Evolutionary conservation across 2,113 vertebrate genomes (phyloP).

Genomic region (Elephantulus edwardii): DNA sequence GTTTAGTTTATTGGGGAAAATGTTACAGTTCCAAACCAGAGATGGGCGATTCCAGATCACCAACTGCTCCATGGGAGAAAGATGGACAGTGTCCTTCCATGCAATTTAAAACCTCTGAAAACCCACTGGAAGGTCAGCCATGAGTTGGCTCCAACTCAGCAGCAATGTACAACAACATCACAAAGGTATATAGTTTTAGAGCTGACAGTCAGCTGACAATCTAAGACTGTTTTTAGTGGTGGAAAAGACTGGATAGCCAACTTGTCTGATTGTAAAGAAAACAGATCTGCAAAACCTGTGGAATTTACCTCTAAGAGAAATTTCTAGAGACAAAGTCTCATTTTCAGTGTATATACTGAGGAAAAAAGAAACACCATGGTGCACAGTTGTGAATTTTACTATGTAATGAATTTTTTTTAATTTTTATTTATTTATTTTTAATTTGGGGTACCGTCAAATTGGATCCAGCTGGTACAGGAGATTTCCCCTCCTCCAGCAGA

Average conservation of each 20-base stretch:
- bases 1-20: not conserved
- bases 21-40: no score
- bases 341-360: not conserved
- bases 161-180: no score
- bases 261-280: conserved; percentile 17
- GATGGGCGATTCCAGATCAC: no score
- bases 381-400: not conserved
- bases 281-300: not conserved
- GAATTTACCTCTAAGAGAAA: conserved; percentile 25
- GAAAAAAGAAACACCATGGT: not conserved
- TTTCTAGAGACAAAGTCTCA: not conserved
- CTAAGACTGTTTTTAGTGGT: conserved; percentile 2
- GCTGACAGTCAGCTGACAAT: not conserved
- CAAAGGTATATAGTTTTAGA: conserved; percentile 6
- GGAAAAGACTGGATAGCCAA: not conserved
- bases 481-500: no score
- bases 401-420: no score
- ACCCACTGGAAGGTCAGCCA: no score
- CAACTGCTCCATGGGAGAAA: no score
- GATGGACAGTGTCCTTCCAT: no score
- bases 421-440: no score
- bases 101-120: no score
- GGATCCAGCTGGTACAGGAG: no score
- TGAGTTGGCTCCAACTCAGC: not conserved
- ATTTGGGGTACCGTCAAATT: no score